These are phyloP conservation scores for Sebastiscus tertius DNA, from an alignment of 2,797 vertebrate genomes.

Conservation along the genomic window DNA sequence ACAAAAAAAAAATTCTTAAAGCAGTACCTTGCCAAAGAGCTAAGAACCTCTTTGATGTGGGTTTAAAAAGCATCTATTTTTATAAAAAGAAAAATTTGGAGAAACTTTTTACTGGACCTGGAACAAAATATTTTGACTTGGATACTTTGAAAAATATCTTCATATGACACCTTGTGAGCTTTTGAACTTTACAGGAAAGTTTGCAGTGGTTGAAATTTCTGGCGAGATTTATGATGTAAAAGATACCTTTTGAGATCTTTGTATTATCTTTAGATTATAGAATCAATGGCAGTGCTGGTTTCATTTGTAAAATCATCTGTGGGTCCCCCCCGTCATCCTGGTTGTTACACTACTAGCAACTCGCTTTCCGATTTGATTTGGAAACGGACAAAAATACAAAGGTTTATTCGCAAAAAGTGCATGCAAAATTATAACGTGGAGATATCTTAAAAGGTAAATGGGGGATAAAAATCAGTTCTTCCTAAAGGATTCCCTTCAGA, in stretches of 20 bases:
- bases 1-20: slow-evolving; percentile 94
- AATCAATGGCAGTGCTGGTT: slow-evolving; percentile 91
- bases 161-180: slow-evolving; percentile 99
- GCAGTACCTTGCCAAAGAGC: slow-evolving; percentile 99
- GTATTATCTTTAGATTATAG: slow-evolving; percentile 89
- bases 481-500: slow-evolving; percentile 95
- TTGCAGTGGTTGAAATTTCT: slow-evolving; percentile 91
- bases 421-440: slow-evolving; percentile 86
- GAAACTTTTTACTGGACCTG: slow-evolving; percentile 99
- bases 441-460: slow-evolving; percentile 83
- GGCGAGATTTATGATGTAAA: slow-evolving; percentile 94
- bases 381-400: slow-evolving; percentile 82
- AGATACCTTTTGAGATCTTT: slow-evolving; percentile 95
- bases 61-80: slow-evolving; percentile 99
- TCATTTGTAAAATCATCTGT: slow-evolving; percentile 93
- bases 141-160: slow-evolving; percentile 99
- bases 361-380: slow-evolving; percentile 90
- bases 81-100: slow-evolving; percentile 98
- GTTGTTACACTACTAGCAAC: slow-evolving; percentile 86
- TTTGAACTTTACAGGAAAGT: slow-evolving; percentile 98
- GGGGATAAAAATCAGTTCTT: slow-evolving; percentile 94
- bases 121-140: slow-evolving; percentile 99
- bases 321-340: slow-evolving; percentile 84
- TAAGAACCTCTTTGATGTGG: slow-evolving; percentile 99
- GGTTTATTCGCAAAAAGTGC: slow-evolving; percentile 86